Conservation (phyloP, 2,797 vertebrate species). For the Sarcoramphus papa region DNA sequence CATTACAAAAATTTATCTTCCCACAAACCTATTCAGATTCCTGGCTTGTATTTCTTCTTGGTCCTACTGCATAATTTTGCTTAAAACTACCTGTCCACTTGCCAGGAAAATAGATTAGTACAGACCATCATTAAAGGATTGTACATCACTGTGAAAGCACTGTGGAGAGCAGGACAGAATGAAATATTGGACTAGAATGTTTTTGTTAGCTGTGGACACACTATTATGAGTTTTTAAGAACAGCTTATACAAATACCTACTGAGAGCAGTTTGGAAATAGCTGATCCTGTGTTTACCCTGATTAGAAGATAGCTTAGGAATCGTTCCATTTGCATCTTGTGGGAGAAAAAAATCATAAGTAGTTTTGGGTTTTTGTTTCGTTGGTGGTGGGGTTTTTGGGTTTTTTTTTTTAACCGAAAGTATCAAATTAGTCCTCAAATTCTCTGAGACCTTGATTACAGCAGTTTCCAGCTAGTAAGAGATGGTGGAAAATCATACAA, state of each 20-base stretch:
- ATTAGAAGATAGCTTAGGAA: background rate
- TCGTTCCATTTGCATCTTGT: background rate
- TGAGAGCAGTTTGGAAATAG: background rate
- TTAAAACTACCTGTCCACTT: background rate
- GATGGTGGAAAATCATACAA: background rate
- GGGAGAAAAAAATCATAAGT: background rate
- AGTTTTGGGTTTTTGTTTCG: background rate
- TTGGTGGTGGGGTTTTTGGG: too few relatives aligned
- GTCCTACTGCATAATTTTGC: background rate
- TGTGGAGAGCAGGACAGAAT: background rate
- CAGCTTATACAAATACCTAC: background rate
- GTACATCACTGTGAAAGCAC: background rate
- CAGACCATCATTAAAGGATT: background rate
- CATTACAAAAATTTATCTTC: background rate
- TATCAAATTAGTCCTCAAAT: background rate
- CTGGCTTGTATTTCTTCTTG: background rate
- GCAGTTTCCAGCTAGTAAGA: background rate
- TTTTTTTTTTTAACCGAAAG: background rate
- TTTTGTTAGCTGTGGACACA: background rate
- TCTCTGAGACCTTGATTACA: background rate
- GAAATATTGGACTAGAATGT: background rate
- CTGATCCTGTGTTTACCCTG: background rate
- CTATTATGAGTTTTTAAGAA: background rate
- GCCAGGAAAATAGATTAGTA: background rate
- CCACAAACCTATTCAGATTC: background rate